Evolutionary conservation across 2,113 vertebrate species (phyloP), one percentile per base, ranked within the genome.

Genomic region (Cromileptes altivelis): DNA sequence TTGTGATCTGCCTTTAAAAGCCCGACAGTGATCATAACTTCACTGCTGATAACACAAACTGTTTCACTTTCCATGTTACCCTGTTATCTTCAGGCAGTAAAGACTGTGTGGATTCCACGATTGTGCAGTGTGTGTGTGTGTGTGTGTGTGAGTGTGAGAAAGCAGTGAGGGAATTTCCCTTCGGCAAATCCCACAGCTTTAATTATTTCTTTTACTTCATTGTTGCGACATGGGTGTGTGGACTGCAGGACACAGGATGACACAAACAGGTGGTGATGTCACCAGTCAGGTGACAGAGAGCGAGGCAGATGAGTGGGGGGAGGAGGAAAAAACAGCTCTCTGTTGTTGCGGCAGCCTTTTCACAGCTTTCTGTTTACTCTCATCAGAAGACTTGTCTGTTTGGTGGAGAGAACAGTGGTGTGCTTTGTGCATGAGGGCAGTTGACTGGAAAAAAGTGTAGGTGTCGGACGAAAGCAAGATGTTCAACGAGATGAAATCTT

Each of bases 281-380:
- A 92, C 78, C 47, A 13, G 65, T 93, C 93, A 93, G 81, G 76
- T 93, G 91, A 89, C 73, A 37, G 73, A 10, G 67, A 79, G 60
- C 0, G 1, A 50, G 67, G 13, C n/a, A 9, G 40, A 33, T 42
- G 53, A 61, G 19, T 25, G 15, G 40, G 23, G 13, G 69, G 18
- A 10, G 52, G 52, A 27, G 3, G 33, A 10, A 18, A 19, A 70
- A 40, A 65, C 21, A 40, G n/a, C 56, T 37, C 25, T 65, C 19
- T 73, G 19, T 49, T 76, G 40, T 1, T 52, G 30, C 68, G 15
- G 19, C 40, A 1, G 67, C 64, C 70, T 58, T 64, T 64, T 11
- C 8, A 23, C 3, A 52, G 67, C 33, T 72, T 27, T 72, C 4
- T 75, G 58, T 81, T 70, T 80, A 33, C 19, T 2, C 17, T 61